Evolutionary conservation across 2,888 invertebrate species (phyloP), one percentile per base, ranked within the genome.

Genomic region (Abrostola tripartita): DNA sequence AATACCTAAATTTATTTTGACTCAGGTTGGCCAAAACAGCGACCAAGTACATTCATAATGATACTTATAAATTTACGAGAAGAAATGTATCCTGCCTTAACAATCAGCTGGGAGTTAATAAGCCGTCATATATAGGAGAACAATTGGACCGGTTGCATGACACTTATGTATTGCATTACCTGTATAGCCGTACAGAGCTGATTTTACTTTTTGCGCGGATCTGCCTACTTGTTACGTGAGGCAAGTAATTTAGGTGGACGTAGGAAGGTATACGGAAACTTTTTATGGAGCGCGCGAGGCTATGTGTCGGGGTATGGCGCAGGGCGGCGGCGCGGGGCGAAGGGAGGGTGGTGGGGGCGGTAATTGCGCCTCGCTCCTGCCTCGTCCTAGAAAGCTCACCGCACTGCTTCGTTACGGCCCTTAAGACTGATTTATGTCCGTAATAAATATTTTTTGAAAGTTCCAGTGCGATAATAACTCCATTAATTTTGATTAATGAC

Each of bases 401-500:
- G 81, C 84, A 81, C 84, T 81, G 88, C 89, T 90, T 92, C 93
- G 89, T 91, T 92, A 91, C 88, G 91, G 90, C 93, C 93, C 93
- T 94, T 93, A 93, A 89, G 81, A 90, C 89, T 93, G 94, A 94
- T 94, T 93, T 93, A 94, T 93, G 90, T 84, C 73, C 72, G 90
- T 85, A 91, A 93, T 94, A 94, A 94, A 93, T 93, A 92, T 91
- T 93, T 93, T 94, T 92, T 93, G 93, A 92, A 94, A 94, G 93
- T 93, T 90, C 80, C 87, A 91, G 90, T 92, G 92, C 92, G 93
- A 94, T 94, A 94, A 94, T 93, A 93, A 94, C 93, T 94, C 93
- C 94, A 94, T 94, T 94, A 93, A 94, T 93, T 92, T 94, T 94
- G 94, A 94, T 94, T 92, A 91, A 94, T 93, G 93, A 90, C 90